A percentile compares a stretch with the other conserved stretches of the same genome.
These are phyloP conservation scores for Sthenelais limicola DNA, from an alignment of 2,888 invertebrate species.

Conservation along the genomic window DNA sequence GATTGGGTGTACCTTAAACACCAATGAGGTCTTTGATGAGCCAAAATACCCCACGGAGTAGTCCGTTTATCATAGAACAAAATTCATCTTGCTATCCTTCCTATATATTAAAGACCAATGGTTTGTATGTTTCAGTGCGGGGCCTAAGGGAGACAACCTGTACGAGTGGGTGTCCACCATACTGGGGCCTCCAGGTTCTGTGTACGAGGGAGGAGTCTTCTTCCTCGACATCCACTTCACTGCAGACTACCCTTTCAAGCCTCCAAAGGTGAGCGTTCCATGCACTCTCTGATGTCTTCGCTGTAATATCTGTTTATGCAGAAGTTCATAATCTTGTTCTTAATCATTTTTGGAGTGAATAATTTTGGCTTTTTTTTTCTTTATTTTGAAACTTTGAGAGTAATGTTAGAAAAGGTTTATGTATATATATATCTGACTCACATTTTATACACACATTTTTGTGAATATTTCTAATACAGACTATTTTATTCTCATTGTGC, in stretches of 20 bases:
- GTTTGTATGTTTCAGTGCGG: conserved; percentile 80
- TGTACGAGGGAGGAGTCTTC: conserved; percentile 98
- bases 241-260: conserved; percentile 97
- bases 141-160: conserved; percentile 97
- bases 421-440: not conserved
- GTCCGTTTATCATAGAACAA: no score
- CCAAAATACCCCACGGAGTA: no score
- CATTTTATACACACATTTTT: not conserved
- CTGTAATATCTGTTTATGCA: no score
- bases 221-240: conserved; percentile 98
- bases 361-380: no score
- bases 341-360: no score
- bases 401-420: not conserved
- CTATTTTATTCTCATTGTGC: no score
- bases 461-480: not conserved
- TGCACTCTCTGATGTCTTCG: no score
- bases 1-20: no score
- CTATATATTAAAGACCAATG: not conserved
- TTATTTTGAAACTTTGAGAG: no score
- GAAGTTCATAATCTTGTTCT: no score
- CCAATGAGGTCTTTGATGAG: no score
- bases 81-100: no score
- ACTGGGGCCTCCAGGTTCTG: conserved; percentile 95
- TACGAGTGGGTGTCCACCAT: conserved; percentile 82
- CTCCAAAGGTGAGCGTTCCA: conserved; percentile 86